These are phyloP conservation scores for Corythornis vintsioides DNA, from an alignment of 2,113 vertebrate species.

Conservation along the genomic window DNA sequence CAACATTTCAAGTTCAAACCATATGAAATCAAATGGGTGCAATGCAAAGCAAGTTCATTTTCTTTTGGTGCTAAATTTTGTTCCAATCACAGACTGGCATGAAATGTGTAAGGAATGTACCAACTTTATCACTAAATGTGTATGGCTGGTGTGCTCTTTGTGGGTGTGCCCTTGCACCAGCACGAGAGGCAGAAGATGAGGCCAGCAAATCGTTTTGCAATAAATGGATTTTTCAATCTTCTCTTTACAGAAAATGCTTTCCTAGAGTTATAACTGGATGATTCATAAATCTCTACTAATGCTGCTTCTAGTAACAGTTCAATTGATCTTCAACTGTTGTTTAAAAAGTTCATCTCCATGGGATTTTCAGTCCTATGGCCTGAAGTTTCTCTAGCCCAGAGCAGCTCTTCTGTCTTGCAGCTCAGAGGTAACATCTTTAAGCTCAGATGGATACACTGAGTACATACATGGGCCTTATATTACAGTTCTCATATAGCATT, in stretches of 20 bases:
- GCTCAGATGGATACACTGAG: neutral
- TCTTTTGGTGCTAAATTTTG: neutral
- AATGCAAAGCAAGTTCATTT: neutral
- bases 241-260: constrained; percentile 4
- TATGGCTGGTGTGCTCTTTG: fast-evolving
- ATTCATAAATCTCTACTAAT: constrained; percentile 56
- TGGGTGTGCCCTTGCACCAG: neutral
- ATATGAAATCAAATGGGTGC: neutral
- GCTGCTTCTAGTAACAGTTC: constrained; percentile 41
- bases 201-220: constrained; percentile 37
- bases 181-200: neutral
- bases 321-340: constrained; percentile 25
- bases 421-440: neutral
- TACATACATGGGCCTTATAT: neutral
- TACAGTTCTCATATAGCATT: neutral
- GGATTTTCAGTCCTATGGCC: neutral
- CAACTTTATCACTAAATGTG: neutral
- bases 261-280: constrained; percentile 1
- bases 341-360: constrained; percentile 55
- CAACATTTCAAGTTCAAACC: neutral
- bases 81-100: neutral
- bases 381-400: constrained; percentile 1
- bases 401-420: neutral
- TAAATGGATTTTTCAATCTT: constrained; percentile 64
- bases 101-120: neutral